Evolutionary conservation across 2,797 vertebrate species (phyloP).

Genomic region (Myoxocephalus aenaeus): DNA sequence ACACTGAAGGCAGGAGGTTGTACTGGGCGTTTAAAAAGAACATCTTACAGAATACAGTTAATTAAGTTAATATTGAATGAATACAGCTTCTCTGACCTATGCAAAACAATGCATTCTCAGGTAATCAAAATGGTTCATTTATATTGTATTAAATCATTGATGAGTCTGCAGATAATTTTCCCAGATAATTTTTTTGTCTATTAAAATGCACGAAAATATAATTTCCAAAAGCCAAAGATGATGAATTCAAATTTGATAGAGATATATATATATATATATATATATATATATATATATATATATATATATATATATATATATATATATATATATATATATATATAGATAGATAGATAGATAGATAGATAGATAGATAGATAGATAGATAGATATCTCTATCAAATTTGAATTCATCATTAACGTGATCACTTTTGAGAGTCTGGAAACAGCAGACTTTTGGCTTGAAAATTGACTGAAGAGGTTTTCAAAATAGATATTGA

Average conservation of each 20-base stretch:
- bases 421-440: background rate
- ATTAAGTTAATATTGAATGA: background rate
- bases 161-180: background rate
- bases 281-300: no score
- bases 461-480: background rate
- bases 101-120: background rate
- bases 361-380: no score
- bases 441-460: background rate
- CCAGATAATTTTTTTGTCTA: background rate
- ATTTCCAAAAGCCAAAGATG: background rate
- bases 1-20: constrained; percentile 10
- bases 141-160: background rate
- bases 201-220: background rate
- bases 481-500: background rate
- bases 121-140: background rate
- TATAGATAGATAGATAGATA: no score
- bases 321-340: background rate
- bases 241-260: background rate
- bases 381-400: no score
- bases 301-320: no score
- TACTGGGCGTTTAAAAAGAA: background rate
- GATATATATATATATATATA: no score
- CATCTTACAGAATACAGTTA: background rate
- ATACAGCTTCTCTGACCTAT: background rate
- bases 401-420: no score